Conservation (phyloP, 1,140 invertebrate genomes). For the Brachionus asplanchnoidis region DNA sequence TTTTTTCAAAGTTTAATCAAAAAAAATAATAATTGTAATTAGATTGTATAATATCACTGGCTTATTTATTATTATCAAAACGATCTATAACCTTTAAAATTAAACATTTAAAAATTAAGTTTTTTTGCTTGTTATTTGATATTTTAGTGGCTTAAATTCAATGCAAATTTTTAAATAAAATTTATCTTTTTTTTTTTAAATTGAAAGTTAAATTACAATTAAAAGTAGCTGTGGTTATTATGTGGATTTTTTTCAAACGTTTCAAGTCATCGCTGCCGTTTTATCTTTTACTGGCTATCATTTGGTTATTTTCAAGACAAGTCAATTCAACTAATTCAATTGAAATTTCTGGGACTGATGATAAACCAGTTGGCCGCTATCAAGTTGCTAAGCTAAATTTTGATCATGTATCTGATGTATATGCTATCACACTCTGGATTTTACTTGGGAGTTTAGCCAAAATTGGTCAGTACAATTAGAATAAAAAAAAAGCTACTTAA, state of each 20-base stretch:
- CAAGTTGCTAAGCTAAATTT: constrained; percentile 38
- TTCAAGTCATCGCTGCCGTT: not conserved
- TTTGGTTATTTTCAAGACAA: not conserved
- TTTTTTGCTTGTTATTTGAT: not conserved
- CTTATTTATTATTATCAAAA: not conserved
- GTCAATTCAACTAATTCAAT: not conserved
- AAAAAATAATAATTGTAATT: too few species aligned
- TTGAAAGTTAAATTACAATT: not conserved
- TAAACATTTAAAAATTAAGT: not conserved
- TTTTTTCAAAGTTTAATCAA: too few species aligned
- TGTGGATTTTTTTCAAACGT: not conserved
- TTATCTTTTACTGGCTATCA: not conserved
- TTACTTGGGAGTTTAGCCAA: constrained; percentile 20
- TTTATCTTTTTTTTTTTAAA: not conserved
- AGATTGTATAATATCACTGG: not conserved
- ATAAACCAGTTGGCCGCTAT: constrained; percentile 6
- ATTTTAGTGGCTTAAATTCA: not conserved
- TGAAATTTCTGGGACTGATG: constrained; percentile 7
- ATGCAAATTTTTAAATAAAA: not conserved
- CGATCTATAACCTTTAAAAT: not conserved
- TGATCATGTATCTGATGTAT: constrained; percentile 36
- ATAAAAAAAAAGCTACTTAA: not conserved
- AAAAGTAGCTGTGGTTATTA: not conserved
- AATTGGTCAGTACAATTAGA: not conserved
- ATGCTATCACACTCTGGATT: constrained; percentile 38